Evolutionary conservation across 1,140 invertebrate genomes (phyloP), one percentile per base, ranked within the genome.

Genomic region (Sinonovacula constricta): DNA sequence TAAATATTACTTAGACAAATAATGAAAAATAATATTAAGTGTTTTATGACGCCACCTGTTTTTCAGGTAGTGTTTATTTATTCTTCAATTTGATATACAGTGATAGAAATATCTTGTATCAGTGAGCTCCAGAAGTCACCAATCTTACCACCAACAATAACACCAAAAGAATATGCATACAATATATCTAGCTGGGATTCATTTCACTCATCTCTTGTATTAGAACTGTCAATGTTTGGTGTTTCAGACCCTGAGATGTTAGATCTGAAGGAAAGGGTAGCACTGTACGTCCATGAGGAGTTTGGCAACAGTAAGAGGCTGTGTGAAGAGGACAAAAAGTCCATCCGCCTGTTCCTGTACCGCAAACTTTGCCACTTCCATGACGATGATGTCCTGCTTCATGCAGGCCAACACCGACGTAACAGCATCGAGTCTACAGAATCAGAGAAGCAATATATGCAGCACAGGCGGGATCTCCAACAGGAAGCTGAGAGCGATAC

Each of bases 291-390:
- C 12, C 75, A 69, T 63, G 67, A 78, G 34, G 24, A 68, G 5
- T 78, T 78, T 63, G 75, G 75, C 12, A 39, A 70, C 54, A 69
- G 57, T 18, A 78, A 60, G 33, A 69, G 66, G 70, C 59, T 78
- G 22, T 33, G 67, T 63, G 66, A 78, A n/a, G 57, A 69, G 31
- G 75, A 78, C 66, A 78, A 69, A 63, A 69, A 78, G 45, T 54
- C 51, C 30, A 70, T 78, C 10, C 53, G 59, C 53, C 60, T 69
- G 36, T 78, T 69, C 33, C 45, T 78, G 36, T 69, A 69, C 30
- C 62, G 70, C 60, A 56, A 78, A 2, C 30, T 78, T 24, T 51
- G 63, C 49, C 45, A 30, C 36, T n/a, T 51, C 26, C 14, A 22
- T 18, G 57, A 63, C 26, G 31, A 63, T 45, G 24, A 54, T 57